Evolutionary conservation across 2,113 vertebrate species (phyloP), one percentile per base, ranked within the genome.

Genomic region (Aphyosemion australe): DNA sequence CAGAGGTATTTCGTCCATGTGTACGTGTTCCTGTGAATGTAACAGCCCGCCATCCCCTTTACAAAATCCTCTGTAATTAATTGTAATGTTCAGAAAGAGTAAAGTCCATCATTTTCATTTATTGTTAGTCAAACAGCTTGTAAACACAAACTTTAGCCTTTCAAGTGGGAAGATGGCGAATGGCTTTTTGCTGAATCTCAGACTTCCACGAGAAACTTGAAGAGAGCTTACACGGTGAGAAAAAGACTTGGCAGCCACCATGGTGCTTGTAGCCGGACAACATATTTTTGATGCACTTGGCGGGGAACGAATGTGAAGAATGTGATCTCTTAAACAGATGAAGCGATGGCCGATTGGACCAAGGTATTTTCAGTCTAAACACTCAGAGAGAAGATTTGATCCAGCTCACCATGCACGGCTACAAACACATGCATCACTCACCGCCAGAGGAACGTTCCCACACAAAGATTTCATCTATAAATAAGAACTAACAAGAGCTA

Each of bases 321-420:
- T 78, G 63, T 55, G n/a, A 64, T 42, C 65, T 31, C 67, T 82
- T 64, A 16, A 72, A 68, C 32, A 65, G 70, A 79, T 76, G 66
- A 77, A 79, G 64, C 59, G 75, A 76, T 50, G 55, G 50, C 39
- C 39, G 66, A 80, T 60, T 57, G 66, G 65, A 79, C 70, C 49
- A 20, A 82, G 72, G 76, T 61, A 74, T 79, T 84, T 51, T n/a
- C 31, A 31, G 58, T 55, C 43, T 76, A 78, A 76, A 67, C 62
- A 51, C 62, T 67, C 61, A 52, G 49, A 74, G 59, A 47, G 57
- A 72, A 56, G 52, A 72, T 63, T 74, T 78, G 31, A 63, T 46
- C 46, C 6, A n/a, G 41, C 65, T 47, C 51, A 34, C 8, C 26
- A 11, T 15, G 15, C 16, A 12, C 26, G 11, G 26, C 18, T 53